Base-by-base conservation (phyloP, 2,888 invertebrate species). In the Drosophila melanosoma region DNA sequence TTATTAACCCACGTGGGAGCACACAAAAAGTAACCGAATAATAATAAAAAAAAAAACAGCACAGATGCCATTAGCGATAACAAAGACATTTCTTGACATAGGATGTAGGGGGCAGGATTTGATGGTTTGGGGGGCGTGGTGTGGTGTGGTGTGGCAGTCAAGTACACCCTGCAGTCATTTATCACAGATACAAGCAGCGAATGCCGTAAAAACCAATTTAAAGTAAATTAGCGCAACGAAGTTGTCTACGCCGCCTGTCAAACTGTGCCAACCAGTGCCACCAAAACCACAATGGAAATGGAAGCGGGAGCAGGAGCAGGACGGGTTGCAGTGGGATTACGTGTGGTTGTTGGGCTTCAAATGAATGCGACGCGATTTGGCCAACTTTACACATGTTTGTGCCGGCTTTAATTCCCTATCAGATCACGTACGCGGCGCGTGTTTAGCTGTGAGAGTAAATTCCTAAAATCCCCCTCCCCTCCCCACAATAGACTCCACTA, bases 1-100 rank as follows among this genome's bases (percentile, higher is more conserved):
- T 81, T 85, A 85, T 87, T 87, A 77, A 76, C 60, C 65, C 49
- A 58, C 79, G 53, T 20, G 29, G 66, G 11, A 15, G 12, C 56
- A 36, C 23, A 32, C 45, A 49, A 38, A 45, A 45, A 45, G 15
- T 45, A 45, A 45, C 8, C n/a, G 7, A 45, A 45, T 56, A 48
- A 58, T 26, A 26, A 26, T 2, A 53, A 60, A 64, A 60, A 52
- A 64, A 42, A 61, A 42, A 60, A 64, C 64, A 29, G n/a, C 59
- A 38, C 64, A 61, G 83, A 88, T 87, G 81, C 75, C 86, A 87
- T 88, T 88, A 86, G 75, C 77, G 84, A 84, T 86, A 87, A 77
- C 53, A 72, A 73, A 60, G 75, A 71, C 71, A 65, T 71, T 71
- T 76, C 35, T 26, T 53, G 49, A 48, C 42, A 60, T 54, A 48